Evolutionary conservation across 2,113 vertebrate species (phyloP).

Genomic region (Cinclus mexicanus): DNA sequence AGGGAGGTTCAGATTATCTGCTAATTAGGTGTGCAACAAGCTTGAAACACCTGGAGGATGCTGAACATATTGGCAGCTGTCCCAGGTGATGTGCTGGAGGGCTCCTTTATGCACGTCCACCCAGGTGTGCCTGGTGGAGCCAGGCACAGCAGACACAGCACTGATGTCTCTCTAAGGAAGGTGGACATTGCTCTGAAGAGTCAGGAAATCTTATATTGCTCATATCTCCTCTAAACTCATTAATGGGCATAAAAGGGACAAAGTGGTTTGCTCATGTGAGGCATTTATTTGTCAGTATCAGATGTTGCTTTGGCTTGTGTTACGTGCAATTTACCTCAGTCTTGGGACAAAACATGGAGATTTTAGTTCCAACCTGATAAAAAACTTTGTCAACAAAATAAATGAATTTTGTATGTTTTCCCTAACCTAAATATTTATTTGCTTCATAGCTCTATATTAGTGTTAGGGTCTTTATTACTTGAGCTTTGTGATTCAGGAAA

Average conservation of each 20-base stretch:
- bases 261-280: neutral
- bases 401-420: neutral
- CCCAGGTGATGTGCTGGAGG: neutral
- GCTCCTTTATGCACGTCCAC: neutral
- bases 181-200: neutral
- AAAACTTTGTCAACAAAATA: neutral
- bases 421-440: neutral
- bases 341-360: neutral
- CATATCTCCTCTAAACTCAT: neutral
- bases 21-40: neutral
- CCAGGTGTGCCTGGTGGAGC: neutral
- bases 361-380: neutral
- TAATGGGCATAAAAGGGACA: neutral
- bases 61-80: neutral
- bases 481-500: neutral
- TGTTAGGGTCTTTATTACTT: neutral
- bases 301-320: neutral
- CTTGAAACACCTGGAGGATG: neutral
- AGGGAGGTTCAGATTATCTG: neutral
- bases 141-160: fast-evolving
- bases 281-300: neutral
- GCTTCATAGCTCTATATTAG: neutral
- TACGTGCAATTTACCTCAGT: neutral
- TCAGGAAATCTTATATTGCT: neutral
- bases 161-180: neutral